phyloP scores from a whole-genome alignment of 1,140 invertebrate species.

The Hylaeus volcanicus region DNA sequence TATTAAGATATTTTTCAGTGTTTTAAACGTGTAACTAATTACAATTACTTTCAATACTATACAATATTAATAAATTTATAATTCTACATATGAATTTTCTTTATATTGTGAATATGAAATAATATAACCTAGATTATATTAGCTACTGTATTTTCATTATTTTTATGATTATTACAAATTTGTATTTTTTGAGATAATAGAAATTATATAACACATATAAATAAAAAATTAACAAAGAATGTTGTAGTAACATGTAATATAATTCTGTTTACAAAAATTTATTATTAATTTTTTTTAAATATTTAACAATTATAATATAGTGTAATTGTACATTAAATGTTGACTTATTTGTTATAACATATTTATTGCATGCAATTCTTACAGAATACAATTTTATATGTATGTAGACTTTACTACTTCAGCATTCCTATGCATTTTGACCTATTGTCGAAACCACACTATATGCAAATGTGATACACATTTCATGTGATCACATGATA shows the following conservation, averaged over 20 bases:
- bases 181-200: slow-evolving; percentile 13
- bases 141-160: not conserved
- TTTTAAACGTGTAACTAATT: not conserved
- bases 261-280: not conserved
- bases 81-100: not conserved
- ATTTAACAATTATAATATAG: too few species aligned
- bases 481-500: not conserved
- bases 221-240: slow-evolving; percentile 19
- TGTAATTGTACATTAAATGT: too few species aligned
- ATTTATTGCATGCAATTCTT: too few species aligned
- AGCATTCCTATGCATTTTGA: too few species aligned
- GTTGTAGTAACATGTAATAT: slow-evolving; percentile 4
- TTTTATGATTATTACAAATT: not conserved
- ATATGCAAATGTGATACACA: too few species aligned
- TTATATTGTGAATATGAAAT: slow-evolving; percentile 1
- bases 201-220: slow-evolving; percentile 1
- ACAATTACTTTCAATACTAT: not conserved
- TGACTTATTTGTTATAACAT: too few species aligned
- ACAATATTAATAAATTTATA: not conserved
- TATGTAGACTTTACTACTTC: too few species aligned
- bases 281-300: too few species aligned
- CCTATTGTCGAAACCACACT: too few species aligned
- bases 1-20: not conserved
- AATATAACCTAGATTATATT: not conserved
- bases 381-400: too few species aligned